Conservation (phyloP, 2,888 invertebrate genomes). For the Antitype chi region DNA sequence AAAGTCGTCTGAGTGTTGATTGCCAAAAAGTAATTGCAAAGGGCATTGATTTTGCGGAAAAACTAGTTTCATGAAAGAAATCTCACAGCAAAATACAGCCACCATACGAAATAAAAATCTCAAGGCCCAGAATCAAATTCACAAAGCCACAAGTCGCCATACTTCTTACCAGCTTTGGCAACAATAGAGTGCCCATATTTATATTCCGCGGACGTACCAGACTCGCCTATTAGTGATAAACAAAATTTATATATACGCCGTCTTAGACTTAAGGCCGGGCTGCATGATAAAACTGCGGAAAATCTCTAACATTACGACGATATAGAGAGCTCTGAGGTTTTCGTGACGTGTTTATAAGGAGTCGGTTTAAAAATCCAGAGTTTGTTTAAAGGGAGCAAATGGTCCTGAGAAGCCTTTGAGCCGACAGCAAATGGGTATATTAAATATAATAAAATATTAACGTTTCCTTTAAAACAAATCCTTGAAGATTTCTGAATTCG, state of each 20-base stretch:
- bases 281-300: slow-evolving; percentile 44
- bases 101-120: slow-evolving; percentile 34
- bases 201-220: slow-evolving; percentile 55
- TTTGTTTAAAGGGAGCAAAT: not conserved
- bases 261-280: slow-evolving; percentile 54
- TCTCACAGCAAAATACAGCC: slow-evolving; percentile 18
- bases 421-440: not conserved
- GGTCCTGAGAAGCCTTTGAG: not conserved
- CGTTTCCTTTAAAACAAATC: not conserved
- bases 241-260: slow-evolving; percentile 65
- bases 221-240: slow-evolving; percentile 67
- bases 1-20: no score
- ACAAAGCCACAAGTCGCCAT: slow-evolving; percentile 40
- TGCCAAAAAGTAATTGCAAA: not conserved
- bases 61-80: not conserved
- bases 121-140: slow-evolving; percentile 31
- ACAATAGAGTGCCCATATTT: slow-evolving; percentile 55
- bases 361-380: slow-evolving; percentile 6
- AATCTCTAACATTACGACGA: slow-evolving; percentile 40
- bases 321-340: slow-evolving; percentile 31
- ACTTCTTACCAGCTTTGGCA: slow-evolving; percentile 46
- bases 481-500: no score
- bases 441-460: not conserved
- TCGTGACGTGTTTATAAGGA: slow-evolving; percentile 34
- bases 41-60: not conserved